Evolutionary conservation across 53 echinoderm and acorn worm genomes (phyloP), one percentile per base, ranked within the genome.

Genomic region (Luidia sarsii): DNA sequence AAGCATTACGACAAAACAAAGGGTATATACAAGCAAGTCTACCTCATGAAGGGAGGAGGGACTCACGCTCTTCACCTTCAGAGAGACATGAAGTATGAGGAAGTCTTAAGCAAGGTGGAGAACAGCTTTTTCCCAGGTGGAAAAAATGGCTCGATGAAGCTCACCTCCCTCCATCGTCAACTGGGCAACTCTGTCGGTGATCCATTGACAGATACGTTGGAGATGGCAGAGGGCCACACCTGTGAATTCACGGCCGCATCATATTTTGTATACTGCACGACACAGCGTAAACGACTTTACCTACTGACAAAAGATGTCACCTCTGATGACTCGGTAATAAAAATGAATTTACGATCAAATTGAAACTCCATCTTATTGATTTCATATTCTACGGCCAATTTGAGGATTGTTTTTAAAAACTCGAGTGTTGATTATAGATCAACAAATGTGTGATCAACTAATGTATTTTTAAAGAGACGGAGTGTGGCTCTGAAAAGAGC

Each of bases 161-260:
- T 57, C 2, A 14, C 0, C 1, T 7, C 20, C 31, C 57, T 57
- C 10, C 57, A 23, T 57, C 57, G 57, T 2, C 20, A 27, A 27
- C 57, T 57, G 24, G 57, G 57, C 14, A 57, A 57, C 14, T 57
- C 57, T 29, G 57, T 57, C 27, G 57, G 57, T 24, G 57, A 57
- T 8, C 57, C 57, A 7, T 27, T 57, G 9, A 30, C 28, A 29
- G 29, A 29, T 19, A 29, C 24, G 14, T 57, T 57, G 10, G 57
- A 20, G 21, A 20, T 5, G 3, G 22, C 18, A 24, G 56, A 56
- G 18, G 56, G 56, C 56, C 18, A 25, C 16, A 20, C 1, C 22
- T 56, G 56, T 56, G 56, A 0, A 25, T 56, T 56, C 10, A 55
- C 55, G 0, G 56, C 27, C 0, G 21, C 56, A 2, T 1, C 28